Conservation (phyloP, 2,888 invertebrate species). For the Thysanoteuthis rhombus region DNA sequence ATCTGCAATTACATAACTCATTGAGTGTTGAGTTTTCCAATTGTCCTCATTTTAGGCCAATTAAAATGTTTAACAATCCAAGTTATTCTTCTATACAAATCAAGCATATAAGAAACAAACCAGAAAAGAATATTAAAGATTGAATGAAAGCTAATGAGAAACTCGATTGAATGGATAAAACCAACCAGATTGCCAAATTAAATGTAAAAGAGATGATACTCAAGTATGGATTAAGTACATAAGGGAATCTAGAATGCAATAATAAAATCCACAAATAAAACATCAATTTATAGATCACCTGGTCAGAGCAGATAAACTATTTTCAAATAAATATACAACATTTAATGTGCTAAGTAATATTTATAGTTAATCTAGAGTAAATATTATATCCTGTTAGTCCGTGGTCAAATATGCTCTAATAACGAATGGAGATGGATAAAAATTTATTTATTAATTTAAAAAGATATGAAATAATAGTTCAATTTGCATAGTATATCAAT, state of each 20-base stretch:
- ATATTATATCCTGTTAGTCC: too few species aligned
- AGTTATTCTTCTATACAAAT: not conserved
- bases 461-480: too few species aligned
- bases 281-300: not conserved
- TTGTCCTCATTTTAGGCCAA: not conserved
- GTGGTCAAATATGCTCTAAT: too few species aligned
- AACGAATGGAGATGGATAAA: too few species aligned
- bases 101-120: not conserved
- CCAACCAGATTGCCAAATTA: constrained; percentile 12
- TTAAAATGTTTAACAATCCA: not conserved
- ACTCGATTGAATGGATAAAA: not conserved
- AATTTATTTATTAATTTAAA: too few species aligned
- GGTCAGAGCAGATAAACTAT: not conserved
- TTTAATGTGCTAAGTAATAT: not conserved
- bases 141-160: not conserved
- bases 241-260: not conserved
- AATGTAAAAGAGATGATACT: not conserved
- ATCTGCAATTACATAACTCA: too few species aligned
- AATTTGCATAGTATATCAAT: too few species aligned
- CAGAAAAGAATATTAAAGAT: not conserved
- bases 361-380: not conserved
- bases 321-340: not conserved
- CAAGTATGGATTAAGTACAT: not conserved
- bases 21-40: not conserved
- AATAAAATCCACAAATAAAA: not conserved